phyloP scores from a whole-genome alignment of 1,140 invertebrate genomes.

The Aphelenchoides fujianensis region DNA sequence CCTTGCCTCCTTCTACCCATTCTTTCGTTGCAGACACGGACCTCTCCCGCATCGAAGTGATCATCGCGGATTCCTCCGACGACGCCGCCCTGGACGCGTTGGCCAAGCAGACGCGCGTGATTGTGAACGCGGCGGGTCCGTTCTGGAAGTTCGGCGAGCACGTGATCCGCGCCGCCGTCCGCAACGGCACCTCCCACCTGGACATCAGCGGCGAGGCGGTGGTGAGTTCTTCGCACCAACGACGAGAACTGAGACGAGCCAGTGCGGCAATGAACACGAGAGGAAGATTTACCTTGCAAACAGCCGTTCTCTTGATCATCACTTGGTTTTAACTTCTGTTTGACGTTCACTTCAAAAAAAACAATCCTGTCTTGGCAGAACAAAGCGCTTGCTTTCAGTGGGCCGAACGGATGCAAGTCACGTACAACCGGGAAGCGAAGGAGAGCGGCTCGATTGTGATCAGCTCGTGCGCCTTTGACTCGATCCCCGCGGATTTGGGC shows the following conservation, averaged over 20 bases:
- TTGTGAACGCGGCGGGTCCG: conserved; percentile 34
- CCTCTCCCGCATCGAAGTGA: conserved; percentile 16
- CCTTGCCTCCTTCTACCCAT: too few relatives aligned
- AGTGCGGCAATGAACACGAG: too few relatives aligned
- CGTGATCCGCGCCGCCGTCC: conserved; percentile 82
- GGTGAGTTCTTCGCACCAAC: conserved; percentile 57
- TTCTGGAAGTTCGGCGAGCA: conserved; percentile 81
- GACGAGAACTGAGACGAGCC: too few relatives aligned
- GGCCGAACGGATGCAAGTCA: neutral
- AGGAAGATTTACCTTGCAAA: too few relatives aligned
- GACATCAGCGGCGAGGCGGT: conserved; percentile 85
- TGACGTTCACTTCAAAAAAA: too few relatives aligned
- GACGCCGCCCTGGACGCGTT: conserved; percentile 18
- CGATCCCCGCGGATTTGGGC: conserved; percentile 77
- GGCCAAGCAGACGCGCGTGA: conserved; percentile 29
- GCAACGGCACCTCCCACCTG: conserved; percentile 76
- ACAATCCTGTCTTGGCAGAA: too few relatives aligned
- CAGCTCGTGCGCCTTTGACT: conserved; percentile 82
- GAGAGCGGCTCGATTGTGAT: conserved; percentile 61
- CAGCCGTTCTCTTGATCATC: too few relatives aligned
- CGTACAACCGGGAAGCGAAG: neutral
- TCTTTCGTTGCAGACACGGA: too few relatives aligned
- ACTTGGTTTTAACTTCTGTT: too few relatives aligned
- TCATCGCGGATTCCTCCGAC: conserved; percentile 29
- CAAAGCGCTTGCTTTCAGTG: too few relatives aligned